phyloP scores from a whole-genome alignment of 2,113 vertebrate species.

The Megaceryle torquata region DNA sequence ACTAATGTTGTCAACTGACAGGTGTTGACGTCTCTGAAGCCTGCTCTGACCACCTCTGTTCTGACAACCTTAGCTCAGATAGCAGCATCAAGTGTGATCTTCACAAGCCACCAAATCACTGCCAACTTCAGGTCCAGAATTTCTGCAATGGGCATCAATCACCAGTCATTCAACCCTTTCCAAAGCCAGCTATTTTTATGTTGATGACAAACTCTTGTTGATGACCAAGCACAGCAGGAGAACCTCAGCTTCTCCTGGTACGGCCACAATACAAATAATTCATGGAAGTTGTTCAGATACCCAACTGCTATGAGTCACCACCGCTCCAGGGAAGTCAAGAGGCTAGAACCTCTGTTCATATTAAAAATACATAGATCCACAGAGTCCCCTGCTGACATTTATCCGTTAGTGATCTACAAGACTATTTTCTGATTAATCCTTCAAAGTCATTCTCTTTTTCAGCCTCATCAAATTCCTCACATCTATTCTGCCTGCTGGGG shows the following conservation, averaged over 20 bases:
- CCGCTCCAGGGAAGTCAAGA: neutral
- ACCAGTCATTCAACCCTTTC: neutral
- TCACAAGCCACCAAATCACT: neutral
- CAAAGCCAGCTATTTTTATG: neutral
- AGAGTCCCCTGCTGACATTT: neutral
- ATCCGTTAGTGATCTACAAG: constrained; percentile 14
- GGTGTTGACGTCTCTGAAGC: neutral
- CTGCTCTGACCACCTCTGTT: neutral
- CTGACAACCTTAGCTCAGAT: neutral
- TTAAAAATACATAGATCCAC: neutral
- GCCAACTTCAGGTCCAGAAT: neutral
- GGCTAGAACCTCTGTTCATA: neutral
- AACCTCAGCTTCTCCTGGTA: neutral
- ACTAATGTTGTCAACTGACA: neutral
- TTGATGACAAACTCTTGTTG: neutral
- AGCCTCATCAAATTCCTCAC: neutral
- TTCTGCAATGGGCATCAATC: neutral
- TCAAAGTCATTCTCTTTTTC: neutral
- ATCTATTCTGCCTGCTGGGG: neutral
- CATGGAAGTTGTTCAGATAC: neutral
- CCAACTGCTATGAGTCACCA: neutral
- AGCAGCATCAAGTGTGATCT: neutral
- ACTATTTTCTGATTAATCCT: neutral
- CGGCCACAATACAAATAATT: neutral
- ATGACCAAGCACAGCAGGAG: neutral